These are phyloP conservation scores for Melangyna quadrimaculata DNA, from an alignment of 2,888 invertebrate species.

Conservation along the genomic window DNA sequence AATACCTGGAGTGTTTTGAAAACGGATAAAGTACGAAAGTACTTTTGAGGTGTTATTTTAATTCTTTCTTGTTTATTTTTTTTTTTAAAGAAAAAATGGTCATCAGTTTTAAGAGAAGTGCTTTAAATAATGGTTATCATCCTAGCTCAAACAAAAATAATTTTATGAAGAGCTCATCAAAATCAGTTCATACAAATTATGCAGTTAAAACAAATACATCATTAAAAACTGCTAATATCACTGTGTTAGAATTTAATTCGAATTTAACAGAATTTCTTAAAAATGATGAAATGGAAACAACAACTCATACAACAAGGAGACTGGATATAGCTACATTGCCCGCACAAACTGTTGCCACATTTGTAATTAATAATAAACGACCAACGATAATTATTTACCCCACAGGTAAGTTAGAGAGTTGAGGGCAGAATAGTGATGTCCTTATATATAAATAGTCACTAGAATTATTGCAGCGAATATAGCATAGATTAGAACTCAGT, in stretches of 20 bases:
- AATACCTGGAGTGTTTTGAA: not conserved
- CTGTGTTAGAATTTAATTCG: not conserved
- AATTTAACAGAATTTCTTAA: slow-evolving; percentile 14
- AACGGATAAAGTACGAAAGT: not conserved
- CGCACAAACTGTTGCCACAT: slow-evolving; percentile 78
- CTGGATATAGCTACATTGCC: slow-evolving; percentile 74
- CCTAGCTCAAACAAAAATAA: not conserved
- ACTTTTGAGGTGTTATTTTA: not conserved
- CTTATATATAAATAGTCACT: not conserved
- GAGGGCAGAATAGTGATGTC: not conserved
- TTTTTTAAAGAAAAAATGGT: not conserved
- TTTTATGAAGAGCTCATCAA: not conserved
- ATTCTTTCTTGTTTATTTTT: not conserved
- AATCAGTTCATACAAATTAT: not conserved
- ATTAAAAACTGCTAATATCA: not conserved
- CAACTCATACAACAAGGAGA: slow-evolving; percentile 45
- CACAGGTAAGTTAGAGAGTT: slow-evolving; percentile 82
- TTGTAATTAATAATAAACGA: slow-evolving; percentile 84
- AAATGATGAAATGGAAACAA: slow-evolving; percentile 63
- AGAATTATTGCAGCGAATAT: not conserved
- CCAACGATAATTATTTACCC: slow-evolving; percentile 88
- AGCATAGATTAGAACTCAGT: not conserved
- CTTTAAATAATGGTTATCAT: slow-evolving; percentile 3
- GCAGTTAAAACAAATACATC: not conserved
- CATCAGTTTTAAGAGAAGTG: slow-evolving; percentile 12